Evolutionary conservation across 2,888 invertebrate species (phyloP).

Genomic region (Tortricodes alternella): DNA sequence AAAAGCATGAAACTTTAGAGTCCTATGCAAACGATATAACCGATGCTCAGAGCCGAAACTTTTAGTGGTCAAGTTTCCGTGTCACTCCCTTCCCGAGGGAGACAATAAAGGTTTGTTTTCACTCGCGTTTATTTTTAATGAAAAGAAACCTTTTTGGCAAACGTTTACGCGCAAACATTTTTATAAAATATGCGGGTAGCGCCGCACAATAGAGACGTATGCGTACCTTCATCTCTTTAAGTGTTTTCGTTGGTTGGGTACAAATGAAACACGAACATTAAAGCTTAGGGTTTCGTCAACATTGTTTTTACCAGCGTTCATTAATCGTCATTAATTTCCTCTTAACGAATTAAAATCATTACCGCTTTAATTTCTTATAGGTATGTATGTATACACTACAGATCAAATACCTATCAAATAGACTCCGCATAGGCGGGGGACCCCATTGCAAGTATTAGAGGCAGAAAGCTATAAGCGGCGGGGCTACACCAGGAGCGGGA

Average conservation of each 20-base stretch:
- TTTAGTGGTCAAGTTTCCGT: conserved; percentile 15
- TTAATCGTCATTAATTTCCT: no score
- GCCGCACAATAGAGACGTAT: conserved; percentile 25
- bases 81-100: conserved; percentile 13
- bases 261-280: conserved; percentile 16
- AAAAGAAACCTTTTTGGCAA: conserved; percentile 29
- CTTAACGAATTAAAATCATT: no score
- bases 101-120: conserved; percentile 20
- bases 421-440: no score
- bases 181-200: conserved; percentile 25
- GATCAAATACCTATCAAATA: no score
- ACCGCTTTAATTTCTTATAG: no score
- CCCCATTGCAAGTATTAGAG: no score
- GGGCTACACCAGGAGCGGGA: no score
- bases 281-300: conserved; percentile 22
- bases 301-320: no score
- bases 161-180: conserved; percentile 28
- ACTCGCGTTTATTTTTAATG: conserved; percentile 21
- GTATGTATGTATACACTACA: no score
- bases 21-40: conserved; percentile 7
- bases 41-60: conserved; percentile 17
- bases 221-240: conserved; percentile 26
- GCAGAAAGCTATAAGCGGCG: no score
- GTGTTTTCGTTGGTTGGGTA: conserved; percentile 23
- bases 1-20: neutral